Conservation (phyloP, 2,113 vertebrate species). For the Sinocyclocheilus rhinocerous region DNA sequence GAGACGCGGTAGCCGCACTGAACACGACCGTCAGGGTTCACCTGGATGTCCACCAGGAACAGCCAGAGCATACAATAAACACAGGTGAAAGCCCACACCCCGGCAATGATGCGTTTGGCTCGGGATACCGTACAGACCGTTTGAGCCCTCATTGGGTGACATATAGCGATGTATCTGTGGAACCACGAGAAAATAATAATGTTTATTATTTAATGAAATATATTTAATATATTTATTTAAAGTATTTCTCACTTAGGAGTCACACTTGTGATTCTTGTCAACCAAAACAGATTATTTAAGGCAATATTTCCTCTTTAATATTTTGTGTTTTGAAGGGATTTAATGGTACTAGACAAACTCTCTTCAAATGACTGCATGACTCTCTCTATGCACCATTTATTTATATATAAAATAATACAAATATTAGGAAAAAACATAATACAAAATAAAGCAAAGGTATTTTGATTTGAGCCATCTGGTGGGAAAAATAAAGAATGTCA, state of each 20-base stretch:
- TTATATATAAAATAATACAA: not conserved
- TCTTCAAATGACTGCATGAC: not conserved
- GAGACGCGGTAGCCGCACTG: slow-evolving; percentile 82
- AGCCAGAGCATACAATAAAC: slow-evolving; percentile 83
- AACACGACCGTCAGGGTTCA: slow-evolving; percentile 65
- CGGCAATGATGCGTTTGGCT: slow-evolving; percentile 76
- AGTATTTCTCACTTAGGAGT: not conserved
- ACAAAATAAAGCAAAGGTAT: too few species aligned
- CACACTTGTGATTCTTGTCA: not conserved
- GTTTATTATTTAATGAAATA: not conserved
- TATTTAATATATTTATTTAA: not conserved
- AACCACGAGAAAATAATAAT: not conserved
- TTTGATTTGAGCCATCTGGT: not conserved
- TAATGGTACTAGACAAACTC: not conserved
- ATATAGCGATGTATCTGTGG: slow-evolving; percentile 80
- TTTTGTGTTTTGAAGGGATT: not conserved
- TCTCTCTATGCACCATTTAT: not conserved
- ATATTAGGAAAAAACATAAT: not conserved
- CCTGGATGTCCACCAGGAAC: slow-evolving; percentile 82
- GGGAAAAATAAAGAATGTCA: not conserved
- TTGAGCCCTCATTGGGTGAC: slow-evolving; percentile 79
- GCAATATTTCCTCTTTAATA: not conserved
- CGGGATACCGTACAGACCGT: slow-evolving; percentile 77
- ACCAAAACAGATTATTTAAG: not conserved
- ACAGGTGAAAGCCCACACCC: slow-evolving; percentile 77